Evolutionary conservation across 2,113 vertebrate species (phyloP), one percentile per base, ranked within the genome.

Genomic region (Spea multiplicata): DNA sequence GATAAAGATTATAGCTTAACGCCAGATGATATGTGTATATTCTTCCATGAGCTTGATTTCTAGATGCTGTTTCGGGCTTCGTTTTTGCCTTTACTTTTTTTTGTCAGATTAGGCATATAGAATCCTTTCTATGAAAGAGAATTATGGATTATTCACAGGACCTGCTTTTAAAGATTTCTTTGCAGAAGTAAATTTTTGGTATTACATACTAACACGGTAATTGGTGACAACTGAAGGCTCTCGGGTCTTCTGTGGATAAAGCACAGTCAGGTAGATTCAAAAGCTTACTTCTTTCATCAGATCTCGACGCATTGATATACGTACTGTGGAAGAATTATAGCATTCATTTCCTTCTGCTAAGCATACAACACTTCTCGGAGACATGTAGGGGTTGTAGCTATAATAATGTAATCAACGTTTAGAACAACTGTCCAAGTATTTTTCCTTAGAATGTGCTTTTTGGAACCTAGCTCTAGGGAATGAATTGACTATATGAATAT

Each of bases 201-300:
- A 73, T 66, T 74, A 50, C 64, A 80, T 17, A 48, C 64, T 46
- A 16, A 53, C 52, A 45, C 45, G 71, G 67, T 80, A 80, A 74
- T 80, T 80, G 71, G 78, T 80, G 78, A 64, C 78, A 74, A 62
- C 78, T 68, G 49, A 50, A 73, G 64, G 52, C 64, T 80, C 68
- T n/a, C 65, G 50, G 52, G 71, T 44, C 53, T 68, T 74, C 50
- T 52, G 78, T 12, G 66, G 66, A 75, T 64, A 83, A 68, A 86
- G 52, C 67, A 82, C 57, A 83, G 80, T 59, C 69, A 75, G 52
- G 64, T 66, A 66, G 75, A 82, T 83, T 84, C 68, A 82, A 81
- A 73, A 49, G 14, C 5, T 61, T 10, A 78, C 49, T 44, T 71
- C 45, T 45, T 84, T 82, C 70, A 75, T 69, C 67, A n/a, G 49